Conservation (phyloP, 2,113 vertebrate species). For the Hemichromis elongatus region DNA sequence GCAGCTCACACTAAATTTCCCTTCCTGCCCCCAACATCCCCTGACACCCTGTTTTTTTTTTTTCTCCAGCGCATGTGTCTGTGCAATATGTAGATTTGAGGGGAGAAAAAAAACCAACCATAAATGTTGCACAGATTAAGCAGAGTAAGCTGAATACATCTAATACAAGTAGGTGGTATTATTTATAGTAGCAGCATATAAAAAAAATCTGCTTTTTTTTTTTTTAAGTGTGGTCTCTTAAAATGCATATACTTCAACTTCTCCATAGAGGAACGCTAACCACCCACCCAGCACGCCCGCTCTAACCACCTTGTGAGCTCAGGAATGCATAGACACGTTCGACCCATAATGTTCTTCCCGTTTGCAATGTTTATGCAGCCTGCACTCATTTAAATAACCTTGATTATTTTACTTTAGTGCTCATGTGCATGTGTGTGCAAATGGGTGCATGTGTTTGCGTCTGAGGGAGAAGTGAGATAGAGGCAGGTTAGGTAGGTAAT, state of each 20-base stretch:
- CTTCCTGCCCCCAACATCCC: background rate
- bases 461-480: conserved; percentile 2
- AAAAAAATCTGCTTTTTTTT: background rate
- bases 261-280: conserved; percentile 21
- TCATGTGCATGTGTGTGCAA: background rate
- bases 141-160: background rate
- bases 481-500: conserved; percentile 18
- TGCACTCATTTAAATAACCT: conserved; percentile 69
- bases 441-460: background rate
- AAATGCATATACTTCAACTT: conserved; percentile 2
- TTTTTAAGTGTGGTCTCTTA: background rate
- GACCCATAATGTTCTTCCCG: conserved; percentile 44
- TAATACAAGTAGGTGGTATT: background rate
- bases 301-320: conserved; percentile 15
- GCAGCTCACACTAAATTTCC: conserved; percentile 28
- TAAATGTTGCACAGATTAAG: background rate
- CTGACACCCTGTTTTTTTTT: background rate
- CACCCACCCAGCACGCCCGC: conserved; percentile 9
- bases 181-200: background rate
- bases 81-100: background rate
- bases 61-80: background rate
- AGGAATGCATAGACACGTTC: conserved; percentile 41
- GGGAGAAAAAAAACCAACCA: background rate
- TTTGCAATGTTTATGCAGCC: conserved; percentile 59
- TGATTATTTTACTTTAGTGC: conserved; percentile 66